Conservation (phyloP, 2,888 invertebrate species). For the Campoplex capitator region DNA sequence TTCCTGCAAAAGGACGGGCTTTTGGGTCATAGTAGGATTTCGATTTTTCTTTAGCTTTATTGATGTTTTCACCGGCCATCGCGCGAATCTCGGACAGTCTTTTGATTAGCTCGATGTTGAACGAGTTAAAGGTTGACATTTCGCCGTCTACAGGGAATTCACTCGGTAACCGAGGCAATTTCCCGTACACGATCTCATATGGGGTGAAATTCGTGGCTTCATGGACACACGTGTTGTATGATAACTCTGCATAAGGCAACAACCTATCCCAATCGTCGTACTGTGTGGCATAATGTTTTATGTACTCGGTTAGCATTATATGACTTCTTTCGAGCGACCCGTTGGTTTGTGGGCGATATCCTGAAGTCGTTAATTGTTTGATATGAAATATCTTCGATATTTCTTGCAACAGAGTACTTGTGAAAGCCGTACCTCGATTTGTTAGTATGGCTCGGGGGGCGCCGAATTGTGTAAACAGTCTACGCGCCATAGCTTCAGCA, state of each 20-base stretch:
- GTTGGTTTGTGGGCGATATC: slow-evolving; percentile 52
- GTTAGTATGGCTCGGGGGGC: slow-evolving; percentile 52
- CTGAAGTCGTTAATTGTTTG: slow-evolving; percentile 5
- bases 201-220: too few species aligned
- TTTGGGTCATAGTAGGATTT: slow-evolving; percentile 22
- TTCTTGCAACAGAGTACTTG: slow-evolving; percentile 41
- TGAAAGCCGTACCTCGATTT: slow-evolving; percentile 48
- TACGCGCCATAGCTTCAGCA: slow-evolving; percentile 44
- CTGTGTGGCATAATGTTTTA: slow-evolving; percentile 44
- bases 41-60: neutral
- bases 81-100: too few species aligned
- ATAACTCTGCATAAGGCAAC: slow-evolving; percentile 56
- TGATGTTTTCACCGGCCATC: too few species aligned
- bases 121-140: too few species aligned
- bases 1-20: slow-evolving; percentile 29
- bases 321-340: slow-evolving; percentile 54
- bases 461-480: slow-evolving; percentile 30
- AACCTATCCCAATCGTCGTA: slow-evolving; percentile 65
- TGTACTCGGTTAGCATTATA: slow-evolving; percentile 46
- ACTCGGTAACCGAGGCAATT: too few species aligned
- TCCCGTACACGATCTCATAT: too few species aligned
- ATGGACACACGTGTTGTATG: slow-evolving; percentile 54
- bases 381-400: slow-evolving; percentile 54
- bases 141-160: too few species aligned
- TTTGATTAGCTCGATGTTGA: too few species aligned